Conservation (phyloP, 2,113 vertebrate genomes). For the Gasterosteus aculeatus region DNA sequence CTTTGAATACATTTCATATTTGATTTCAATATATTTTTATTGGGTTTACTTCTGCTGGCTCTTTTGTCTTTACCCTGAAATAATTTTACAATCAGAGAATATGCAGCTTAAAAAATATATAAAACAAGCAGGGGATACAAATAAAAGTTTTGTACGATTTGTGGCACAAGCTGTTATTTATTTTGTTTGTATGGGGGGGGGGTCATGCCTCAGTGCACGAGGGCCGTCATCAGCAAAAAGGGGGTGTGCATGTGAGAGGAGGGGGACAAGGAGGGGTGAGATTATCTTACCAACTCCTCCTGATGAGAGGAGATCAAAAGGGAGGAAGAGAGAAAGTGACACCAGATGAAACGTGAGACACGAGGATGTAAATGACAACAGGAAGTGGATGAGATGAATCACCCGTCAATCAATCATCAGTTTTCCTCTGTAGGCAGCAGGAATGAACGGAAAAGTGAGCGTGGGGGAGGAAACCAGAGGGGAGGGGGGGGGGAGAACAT, state of each 20-base stretch:
- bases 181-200: neutral
- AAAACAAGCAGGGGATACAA: neutral
- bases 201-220: conserved; percentile 17
- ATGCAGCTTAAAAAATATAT: neutral
- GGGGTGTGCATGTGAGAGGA: conserved; percentile 18
- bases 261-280: neutral
- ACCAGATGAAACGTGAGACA: conserved; percentile 22
- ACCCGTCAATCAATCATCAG: neutral
- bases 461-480: neutral
- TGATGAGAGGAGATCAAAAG: conserved; percentile 40
- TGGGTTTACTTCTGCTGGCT: neutral
- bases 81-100: neutral
- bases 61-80: neutral
- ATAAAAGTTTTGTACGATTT: neutral
- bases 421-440: neutral
- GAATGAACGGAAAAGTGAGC: neutral
- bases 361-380: conserved; percentile 2
- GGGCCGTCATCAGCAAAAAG: conserved; percentile 1
- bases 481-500: conserved; percentile 22
- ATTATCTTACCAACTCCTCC: conserved; percentile 77
- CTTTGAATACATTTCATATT: too few species aligned
- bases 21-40: too few species aligned
- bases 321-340: conserved; percentile 7
- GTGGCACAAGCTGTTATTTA: conserved; percentile 3
- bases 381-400: conserved; percentile 2